These are phyloP conservation scores for Folsomia manolachei DNA, from an alignment of 2,888 invertebrate species.

Conservation along the genomic window DNA sequence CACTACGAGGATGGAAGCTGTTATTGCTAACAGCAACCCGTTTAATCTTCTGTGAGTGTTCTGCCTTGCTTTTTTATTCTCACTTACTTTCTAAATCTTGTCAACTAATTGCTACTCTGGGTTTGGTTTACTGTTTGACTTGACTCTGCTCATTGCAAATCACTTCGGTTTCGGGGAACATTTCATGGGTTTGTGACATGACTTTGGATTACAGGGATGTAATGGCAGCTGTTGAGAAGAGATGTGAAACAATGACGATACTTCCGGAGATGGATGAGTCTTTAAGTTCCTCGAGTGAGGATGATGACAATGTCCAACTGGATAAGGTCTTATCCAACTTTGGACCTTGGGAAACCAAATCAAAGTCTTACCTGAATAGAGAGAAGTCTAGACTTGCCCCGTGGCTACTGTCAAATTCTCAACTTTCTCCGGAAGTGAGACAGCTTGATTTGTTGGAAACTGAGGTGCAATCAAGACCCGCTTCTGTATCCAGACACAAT, in stretches of 20 bases:
- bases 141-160: neutral
- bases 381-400: slow-evolving; percentile 2
- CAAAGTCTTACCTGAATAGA: too few relatives aligned
- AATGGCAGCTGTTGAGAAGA: neutral
- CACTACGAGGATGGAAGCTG: slow-evolving; percentile 7
- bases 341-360: too few relatives aligned
- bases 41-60: neutral
- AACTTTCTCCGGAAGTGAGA: neutral
- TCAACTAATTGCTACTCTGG: neutral
- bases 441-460: neutral
- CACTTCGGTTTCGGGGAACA: too few relatives aligned
- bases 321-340: too few relatives aligned
- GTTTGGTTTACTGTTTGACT: too few relatives aligned
- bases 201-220: neutral
- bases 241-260: neutral
- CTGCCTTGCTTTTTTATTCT: neutral
- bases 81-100: neutral
- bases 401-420: slow-evolving; percentile 11
- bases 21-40: neutral
- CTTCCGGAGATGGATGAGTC: too few relatives aligned
- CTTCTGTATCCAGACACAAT: too few relatives aligned
- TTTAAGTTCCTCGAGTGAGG: too few relatives aligned
- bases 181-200: too few relatives aligned
- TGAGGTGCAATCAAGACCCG: too few relatives aligned
- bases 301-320: neutral